A percentile compares a stretch with the other conserved stretches of the same genome.
Conservation (phyloP, 2,888 invertebrate genomes). For the Drosophila picticornis region DNA sequence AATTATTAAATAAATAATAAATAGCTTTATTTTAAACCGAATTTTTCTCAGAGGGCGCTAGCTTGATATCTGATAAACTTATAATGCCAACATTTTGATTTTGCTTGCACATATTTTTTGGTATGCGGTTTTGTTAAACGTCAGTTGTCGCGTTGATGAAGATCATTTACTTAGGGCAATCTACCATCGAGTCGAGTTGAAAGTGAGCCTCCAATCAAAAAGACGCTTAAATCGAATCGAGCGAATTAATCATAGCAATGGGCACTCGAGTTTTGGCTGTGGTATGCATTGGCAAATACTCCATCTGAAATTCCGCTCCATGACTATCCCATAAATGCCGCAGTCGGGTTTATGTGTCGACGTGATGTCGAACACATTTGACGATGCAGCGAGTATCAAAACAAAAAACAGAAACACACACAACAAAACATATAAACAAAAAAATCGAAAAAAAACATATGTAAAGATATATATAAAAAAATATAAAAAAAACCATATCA, state of each 20-base stretch:
- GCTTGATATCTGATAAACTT: not conserved
- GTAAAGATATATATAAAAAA: not conserved
- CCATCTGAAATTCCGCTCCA: slow-evolving; percentile 40
- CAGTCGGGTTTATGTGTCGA: slow-evolving; percentile 48
- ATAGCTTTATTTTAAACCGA: not conserved
- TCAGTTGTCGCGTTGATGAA: not conserved
- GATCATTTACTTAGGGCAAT: slow-evolving; percentile 14
- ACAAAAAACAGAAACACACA: not conserved
- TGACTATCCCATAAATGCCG: slow-evolving; percentile 59
- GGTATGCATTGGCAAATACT: slow-evolving; percentile 33
- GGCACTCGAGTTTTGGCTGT: slow-evolving; percentile 16
- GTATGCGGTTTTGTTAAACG: not conserved
- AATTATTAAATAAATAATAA: not conserved
- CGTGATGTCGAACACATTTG: slow-evolving; percentile 70
- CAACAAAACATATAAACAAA: not conserved
- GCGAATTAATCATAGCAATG: slow-evolving; percentile 16
- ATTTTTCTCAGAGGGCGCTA: not conserved
- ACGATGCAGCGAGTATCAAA: slow-evolving; percentile 22
- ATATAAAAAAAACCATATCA: not conserved
- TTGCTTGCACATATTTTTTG: too few relatives aligned
- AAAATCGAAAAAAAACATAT: not conserved
- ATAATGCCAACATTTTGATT: not conserved
- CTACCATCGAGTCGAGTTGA: slow-evolving; percentile 6
- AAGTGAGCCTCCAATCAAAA: slow-evolving; percentile 15
- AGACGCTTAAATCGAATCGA: not conserved